Conservation (phyloP, 2,797 vertebrate genomes). For the Ctenopoma kingsleyae region DNA sequence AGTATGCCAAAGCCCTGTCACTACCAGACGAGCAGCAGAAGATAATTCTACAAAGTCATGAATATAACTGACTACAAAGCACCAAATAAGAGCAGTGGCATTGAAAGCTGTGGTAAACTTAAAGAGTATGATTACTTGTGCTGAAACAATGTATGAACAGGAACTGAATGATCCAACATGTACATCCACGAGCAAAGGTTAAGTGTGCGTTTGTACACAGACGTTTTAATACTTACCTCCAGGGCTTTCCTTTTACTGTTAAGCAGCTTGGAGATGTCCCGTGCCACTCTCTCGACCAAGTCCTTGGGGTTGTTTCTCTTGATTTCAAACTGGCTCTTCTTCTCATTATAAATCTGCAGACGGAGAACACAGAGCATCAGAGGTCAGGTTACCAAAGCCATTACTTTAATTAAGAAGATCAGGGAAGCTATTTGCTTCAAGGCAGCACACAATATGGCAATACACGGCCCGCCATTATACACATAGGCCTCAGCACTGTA, state of each 20-base stretch:
- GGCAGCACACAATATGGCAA: conserved; percentile 41
- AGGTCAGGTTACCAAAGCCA: conserved; percentile 42
- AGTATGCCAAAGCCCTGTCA: neutral
- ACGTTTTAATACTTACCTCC: conserved; percentile 87
- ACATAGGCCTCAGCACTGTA: conserved; percentile 52
- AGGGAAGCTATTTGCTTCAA: conserved; percentile 42
- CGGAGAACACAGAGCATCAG: conserved; percentile 52
- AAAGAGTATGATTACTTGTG: neutral
- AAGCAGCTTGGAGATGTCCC: conserved; percentile 95
- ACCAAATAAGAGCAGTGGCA: neutral
- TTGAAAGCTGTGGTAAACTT: neutral
- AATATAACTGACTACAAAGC: neutral
- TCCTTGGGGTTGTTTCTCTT: conserved; percentile 95
- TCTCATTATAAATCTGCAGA: conserved; percentile 95
- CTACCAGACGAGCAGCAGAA: neutral
- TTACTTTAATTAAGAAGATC: conserved; percentile 58
- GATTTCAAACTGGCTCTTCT: conserved; percentile 95
- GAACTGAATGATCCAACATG: too few relatives aligned
- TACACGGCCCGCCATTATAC: conserved; percentile 46
- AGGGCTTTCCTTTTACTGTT: conserved; percentile 96
- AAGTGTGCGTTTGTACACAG: conserved; percentile 20
- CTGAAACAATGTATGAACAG: neutral
- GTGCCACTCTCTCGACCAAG: conserved; percentile 94
- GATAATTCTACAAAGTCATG: neutral
- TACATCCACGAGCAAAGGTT: neutral